Base-by-base conservation (phyloP, 2,797 vertebrate species). In the Cephalopachus bancanus region DNA sequence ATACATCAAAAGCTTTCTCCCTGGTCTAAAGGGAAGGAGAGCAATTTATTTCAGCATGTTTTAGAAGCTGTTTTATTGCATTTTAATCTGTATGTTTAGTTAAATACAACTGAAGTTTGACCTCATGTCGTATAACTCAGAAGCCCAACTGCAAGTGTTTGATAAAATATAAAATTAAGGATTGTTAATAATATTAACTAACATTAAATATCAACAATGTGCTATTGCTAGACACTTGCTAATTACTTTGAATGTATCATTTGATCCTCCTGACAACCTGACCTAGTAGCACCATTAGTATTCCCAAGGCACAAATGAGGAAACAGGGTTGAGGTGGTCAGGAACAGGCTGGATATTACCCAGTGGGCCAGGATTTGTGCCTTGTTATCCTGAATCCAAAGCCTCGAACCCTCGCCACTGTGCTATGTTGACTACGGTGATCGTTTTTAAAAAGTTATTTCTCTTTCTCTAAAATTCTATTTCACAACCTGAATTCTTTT, bases 401-500 rank as follows among this genome's bases (percentile, higher is more conserved):
- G 64, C 62, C 67, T 60, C 10, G 19, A 20, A 9, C 19, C 28
- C 92, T 88, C 93, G 62, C 67, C 83, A 89, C 49, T 55, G 16
- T 20, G 28, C 85, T 78, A 7, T 78, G 64, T 94, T 94, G 91
- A 88, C 76, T 51, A 2, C 44, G 60, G 1, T 80, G 57, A 51
- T 91, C 62, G 60, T 88, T 92, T 88, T 26, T 20, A 10, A 65
- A 85, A 74, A 88, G 72, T 83, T 93, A 62, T 83, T 65, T 97
- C 91, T 83, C 67, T 79, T 69, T 88, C 59, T 93, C 22, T 87
- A 53, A 94, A 97, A 92, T 95, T 92, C 89, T 57, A 5, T 94
- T 93, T 96, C 85, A 89, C 91, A 94, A 67, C 93, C 44, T 79
- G n/a, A 26, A 83, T 83, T 62, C 53, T 83, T 95, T 94, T 96